Base-by-base conservation (phyloP, 1,140 invertebrate genomes). In the Leptestheria dahalacensis region DNA sequence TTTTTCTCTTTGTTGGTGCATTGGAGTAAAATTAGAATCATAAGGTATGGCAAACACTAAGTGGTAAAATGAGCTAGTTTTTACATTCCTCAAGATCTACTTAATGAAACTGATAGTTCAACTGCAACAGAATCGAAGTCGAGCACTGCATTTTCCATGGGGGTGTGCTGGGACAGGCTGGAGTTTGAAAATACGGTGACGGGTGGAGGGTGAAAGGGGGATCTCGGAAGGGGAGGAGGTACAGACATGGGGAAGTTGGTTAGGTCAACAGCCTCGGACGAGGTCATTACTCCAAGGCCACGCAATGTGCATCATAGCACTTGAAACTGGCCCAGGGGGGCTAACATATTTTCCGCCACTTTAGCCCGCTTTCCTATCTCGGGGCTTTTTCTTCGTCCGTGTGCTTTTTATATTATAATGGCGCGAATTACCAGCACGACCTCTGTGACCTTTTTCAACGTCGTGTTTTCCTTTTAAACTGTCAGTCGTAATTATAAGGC, bases 251-350 rank as follows among this genome's bases (percentile, higher is more conserved):
- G 53, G 1, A 15, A 33, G 33, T 26, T 29, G 33, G 24, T 55
- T 55, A 55, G 53, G 53, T 55, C 53, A 29, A 55, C 53, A 55
- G 24, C 53, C 53, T 55, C 33, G 53, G 53, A 55, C 28, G 53
- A 55, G 53, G 53, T 55, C 53, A 20, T 55, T 55, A 55, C 53
- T 55, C 53, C 33, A 41, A 41, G 33, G 33, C 33, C 33, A 28
- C 26, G 53, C 28, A 29, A 25, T 29, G 33, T 26, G 26, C 53
- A 26, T 10, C 53, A 33, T 55, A 29, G 53, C 18, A 25, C 24
- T 28, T 25, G 18, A 54, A 54, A 54, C 29, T 54, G 20, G 52
- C 18, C 15, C 6, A 23, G 24, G 15, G 29, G 21, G 29, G 21
- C 18, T 20, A 11, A 25, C 6, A 55, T 2, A 15, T 29, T 41